phyloP scores from a whole-genome alignment of 2,113 vertebrate species.

The Motacilla alba region DNA sequence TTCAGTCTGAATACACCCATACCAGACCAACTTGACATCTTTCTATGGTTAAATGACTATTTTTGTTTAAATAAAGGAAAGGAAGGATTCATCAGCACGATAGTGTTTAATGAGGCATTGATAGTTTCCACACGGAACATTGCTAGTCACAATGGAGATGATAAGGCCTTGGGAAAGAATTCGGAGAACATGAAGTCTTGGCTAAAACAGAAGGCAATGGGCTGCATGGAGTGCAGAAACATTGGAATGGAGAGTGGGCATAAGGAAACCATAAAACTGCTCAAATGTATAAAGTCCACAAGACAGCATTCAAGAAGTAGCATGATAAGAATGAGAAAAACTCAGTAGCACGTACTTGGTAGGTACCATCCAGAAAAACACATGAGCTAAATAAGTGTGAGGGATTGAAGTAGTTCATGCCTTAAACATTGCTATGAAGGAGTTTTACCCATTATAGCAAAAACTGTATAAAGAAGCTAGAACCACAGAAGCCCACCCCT shows the following conservation, averaged over 20 bases:
- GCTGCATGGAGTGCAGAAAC: neutral
- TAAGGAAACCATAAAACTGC: neutral
- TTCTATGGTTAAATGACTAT: neutral
- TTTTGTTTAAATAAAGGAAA: neutral
- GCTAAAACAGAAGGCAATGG: neutral
- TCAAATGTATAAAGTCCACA: rapidly evolving
- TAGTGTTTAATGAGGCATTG: neutral
- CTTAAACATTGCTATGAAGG: neutral
- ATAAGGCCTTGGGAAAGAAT: neutral
- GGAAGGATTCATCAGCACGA: neutral
- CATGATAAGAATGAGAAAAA: neutral
- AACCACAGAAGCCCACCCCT: neutral
- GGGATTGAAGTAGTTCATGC: neutral
- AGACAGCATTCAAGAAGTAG: neutral
- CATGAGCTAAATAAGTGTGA: neutral
- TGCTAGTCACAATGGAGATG: neutral
- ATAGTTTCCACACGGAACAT: neutral
- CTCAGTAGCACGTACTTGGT: neutral
- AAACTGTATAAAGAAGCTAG: neutral
- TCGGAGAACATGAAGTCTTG: neutral
- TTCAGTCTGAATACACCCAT: neutral
- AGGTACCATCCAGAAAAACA: neutral
- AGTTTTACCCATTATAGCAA: neutral
- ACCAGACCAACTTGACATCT: neutral
- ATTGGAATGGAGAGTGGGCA: neutral